These are phyloP conservation scores for Noctua janthina DNA, from an alignment of 2,888 invertebrate species.

Conservation along the genomic window DNA sequence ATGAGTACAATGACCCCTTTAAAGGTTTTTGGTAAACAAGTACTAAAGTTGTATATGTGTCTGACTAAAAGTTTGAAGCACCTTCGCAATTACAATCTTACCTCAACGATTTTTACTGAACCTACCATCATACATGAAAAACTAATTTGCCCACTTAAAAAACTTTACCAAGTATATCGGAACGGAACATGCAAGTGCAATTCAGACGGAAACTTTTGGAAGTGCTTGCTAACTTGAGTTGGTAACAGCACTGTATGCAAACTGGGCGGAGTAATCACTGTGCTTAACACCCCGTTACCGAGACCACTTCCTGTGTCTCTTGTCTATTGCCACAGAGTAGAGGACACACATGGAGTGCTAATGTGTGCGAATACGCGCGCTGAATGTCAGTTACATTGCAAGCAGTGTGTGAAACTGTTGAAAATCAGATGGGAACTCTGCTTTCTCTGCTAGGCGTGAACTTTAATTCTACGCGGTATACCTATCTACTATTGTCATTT, in stretches of 20 bases:
- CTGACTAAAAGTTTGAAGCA: background rate
- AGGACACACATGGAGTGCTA: slow-evolving; percentile 3
- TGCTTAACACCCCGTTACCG: slow-evolving; percentile 72
- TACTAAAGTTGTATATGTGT: background rate
- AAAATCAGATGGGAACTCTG: background rate
- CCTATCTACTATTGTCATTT: background rate
- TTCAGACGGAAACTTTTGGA: slow-evolving; percentile 55
- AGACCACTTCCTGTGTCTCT: slow-evolving; percentile 67
- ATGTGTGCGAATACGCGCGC: background rate
- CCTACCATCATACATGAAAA: background rate
- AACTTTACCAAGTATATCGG: slow-evolving; percentile 43
- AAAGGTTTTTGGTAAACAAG: background rate
- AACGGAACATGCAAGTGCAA: slow-evolving; percentile 53
- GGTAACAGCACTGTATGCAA: slow-evolving; percentile 67
- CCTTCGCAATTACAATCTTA: background rate
- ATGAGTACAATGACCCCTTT: too few relatives aligned
- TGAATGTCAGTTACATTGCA: background rate
- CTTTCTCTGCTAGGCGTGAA: background rate
- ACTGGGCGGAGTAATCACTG: slow-evolving; percentile 70
- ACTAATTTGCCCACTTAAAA: slow-evolving; percentile 41
- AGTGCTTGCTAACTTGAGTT: slow-evolving; percentile 52
- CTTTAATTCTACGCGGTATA: background rate
- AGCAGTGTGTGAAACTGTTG: too few relatives aligned
- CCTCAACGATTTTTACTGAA: slow-evolving; percentile 12
- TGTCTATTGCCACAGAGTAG: slow-evolving; percentile 34